A percentile compares a stretch with the other conserved stretches of the same genome.
Evolutionary conservation across 2,797 vertebrate genomes (phyloP).

Genomic region (Micrastur ruficollis): DNA sequence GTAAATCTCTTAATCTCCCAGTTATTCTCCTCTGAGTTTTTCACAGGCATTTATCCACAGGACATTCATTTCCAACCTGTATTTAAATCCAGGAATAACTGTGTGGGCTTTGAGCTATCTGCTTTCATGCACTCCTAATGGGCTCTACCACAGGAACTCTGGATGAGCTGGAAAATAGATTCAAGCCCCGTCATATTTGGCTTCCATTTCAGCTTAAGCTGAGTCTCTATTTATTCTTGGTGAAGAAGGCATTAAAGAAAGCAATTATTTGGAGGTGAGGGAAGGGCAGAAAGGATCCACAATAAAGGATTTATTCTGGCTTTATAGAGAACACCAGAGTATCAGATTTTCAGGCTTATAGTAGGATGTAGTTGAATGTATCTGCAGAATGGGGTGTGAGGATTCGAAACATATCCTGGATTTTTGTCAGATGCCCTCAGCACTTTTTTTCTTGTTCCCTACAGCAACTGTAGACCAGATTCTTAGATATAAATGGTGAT

Average conservation of each 20-base stretch:
- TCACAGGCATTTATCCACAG: constrained; percentile 32
- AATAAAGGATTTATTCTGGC: background rate
- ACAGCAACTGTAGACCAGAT: background rate
- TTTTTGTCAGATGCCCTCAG: background rate
- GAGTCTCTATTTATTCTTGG: constrained; percentile 13
- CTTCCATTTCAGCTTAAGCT: constrained; percentile 22
- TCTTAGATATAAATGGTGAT: background rate
- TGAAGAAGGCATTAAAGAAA: constrained; percentile 8
- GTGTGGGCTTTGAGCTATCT: constrained; percentile 17
- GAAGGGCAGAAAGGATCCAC: background rate
- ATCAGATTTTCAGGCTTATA: background rate
- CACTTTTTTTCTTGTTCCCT: background rate
- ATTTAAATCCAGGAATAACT: constrained; percentile 55
- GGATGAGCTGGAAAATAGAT: background rate
- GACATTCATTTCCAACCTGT: constrained; percentile 45
- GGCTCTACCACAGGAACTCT: background rate
- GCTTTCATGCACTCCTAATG: constrained; percentile 10
- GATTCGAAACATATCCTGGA: background rate
- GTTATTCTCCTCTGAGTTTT: constrained; percentile 44
- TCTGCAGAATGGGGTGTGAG: background rate
- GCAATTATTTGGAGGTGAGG: background rate
- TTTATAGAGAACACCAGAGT: background rate
- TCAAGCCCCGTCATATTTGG: background rate
- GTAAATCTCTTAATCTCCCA: constrained; percentile 63
- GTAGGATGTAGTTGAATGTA: background rate